Conservation (phyloP, 2,113 vertebrate species). For the Axis porcinus region DNA sequence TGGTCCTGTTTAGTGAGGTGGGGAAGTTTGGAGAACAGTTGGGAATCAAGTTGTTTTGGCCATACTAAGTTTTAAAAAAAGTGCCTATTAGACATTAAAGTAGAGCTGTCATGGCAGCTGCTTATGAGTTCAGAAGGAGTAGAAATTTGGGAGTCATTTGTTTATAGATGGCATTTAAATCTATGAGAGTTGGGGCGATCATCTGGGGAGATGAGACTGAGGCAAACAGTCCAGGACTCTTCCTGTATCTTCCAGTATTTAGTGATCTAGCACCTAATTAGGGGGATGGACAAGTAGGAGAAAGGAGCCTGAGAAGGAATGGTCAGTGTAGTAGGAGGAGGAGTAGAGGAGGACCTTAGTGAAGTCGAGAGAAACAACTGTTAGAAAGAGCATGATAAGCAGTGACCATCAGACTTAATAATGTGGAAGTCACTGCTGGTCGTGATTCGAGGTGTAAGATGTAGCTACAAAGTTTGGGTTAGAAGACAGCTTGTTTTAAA, state of each 20-base stretch:
- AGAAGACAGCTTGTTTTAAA: not conserved
- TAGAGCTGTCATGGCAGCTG: not conserved
- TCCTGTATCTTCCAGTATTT: not conserved
- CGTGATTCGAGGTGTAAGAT: not conserved
- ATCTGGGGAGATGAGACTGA: not conserved
- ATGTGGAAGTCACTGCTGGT: not conserved
- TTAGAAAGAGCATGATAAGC: not conserved
- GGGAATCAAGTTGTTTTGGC: not conserved
- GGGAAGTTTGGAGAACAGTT: not conserved
- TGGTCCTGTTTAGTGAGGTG: not conserved
- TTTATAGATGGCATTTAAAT: not conserved
- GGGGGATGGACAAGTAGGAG: not conserved
- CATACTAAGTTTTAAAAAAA: not conserved
- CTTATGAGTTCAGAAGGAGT: not conserved
- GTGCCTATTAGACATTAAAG: not conserved
- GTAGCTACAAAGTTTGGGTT: not conserved
- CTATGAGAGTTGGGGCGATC: not conserved
- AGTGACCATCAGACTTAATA: not conserved
- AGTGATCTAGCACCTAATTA: not conserved
- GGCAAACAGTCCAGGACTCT: not conserved
- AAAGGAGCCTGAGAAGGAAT: not conserved
- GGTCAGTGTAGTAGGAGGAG: not conserved
- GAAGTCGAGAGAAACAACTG: not conserved
- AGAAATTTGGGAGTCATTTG: not conserved
- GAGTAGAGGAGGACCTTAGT: not conserved